Evolutionary conservation across 2,113 vertebrate genomes (phyloP), one percentile per base, ranked within the genome.

Genomic region (Phyllostomus hastatus): DNA sequence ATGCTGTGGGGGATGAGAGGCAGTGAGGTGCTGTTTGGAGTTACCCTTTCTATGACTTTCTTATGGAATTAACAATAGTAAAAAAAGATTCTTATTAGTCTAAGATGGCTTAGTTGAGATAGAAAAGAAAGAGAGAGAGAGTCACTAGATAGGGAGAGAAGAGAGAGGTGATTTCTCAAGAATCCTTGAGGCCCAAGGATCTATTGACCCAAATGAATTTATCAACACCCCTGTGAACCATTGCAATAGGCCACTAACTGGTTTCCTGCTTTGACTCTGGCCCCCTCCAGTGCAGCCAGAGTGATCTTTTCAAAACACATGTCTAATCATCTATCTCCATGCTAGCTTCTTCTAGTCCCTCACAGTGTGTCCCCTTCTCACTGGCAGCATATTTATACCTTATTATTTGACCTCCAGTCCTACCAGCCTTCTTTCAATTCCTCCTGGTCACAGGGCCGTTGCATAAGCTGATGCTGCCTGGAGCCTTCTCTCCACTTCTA

Each of bases 41-140:
- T 52, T 22, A 54, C 24, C 8, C 61, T 88, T 96, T 85, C 85
- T 41, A 83, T 59, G 95, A 94, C 43, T 96, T 54, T 96, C 75
- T 80, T 67, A 43, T n/a, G 66, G 20, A 89, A 94, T 94, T 73
- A 64, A 93, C 72, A 95, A 69, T 17, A 92, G 93, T 59, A 61
- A 61, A 54, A 57, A 73, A 90, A 88, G 80, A 82, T 57, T 73
- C 35, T 94, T 78, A 70, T 94, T 96, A 78, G 73, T 54, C 41
- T 57, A 67, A 35, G 11, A 35, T 78, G 85, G 57, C n/a, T 76
- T 90, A 46, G 38, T 5, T 69, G 61, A 86, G 35, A 31, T 1
- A 38, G 57, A 43, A 67, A 83, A 80, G 43, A 67, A 76, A 72
- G 90, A 24, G 20, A 72, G 35, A 24, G 14, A 67, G 35, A 66